Evolutionary conservation across 2,888 invertebrate species (phyloP).

Genomic region (Blastobasis adustella): DNA sequence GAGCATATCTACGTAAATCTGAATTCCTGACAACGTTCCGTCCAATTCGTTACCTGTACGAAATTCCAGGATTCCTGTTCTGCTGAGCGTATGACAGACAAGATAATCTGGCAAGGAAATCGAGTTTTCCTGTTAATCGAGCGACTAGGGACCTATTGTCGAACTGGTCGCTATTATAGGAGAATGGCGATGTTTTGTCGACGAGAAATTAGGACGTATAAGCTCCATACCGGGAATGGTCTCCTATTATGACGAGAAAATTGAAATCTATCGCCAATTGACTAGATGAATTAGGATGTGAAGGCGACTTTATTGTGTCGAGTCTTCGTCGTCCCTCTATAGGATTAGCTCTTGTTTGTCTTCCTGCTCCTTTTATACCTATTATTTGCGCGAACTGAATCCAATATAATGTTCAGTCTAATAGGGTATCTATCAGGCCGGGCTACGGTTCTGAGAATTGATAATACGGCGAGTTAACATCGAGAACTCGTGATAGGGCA

Average conservation of each 20-base stretch:
- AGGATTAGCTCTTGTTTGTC: too few species aligned
- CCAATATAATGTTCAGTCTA: too few species aligned
- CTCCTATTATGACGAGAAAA: neutral
- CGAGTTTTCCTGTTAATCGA: constrained; percentile 57
- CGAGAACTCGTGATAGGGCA: constrained; percentile 39
- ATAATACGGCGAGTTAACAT: constrained; percentile 23
- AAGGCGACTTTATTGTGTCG: too few species aligned
- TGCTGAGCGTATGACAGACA: constrained; percentile 47
- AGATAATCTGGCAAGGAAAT: constrained; percentile 60
- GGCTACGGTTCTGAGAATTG: too few species aligned
- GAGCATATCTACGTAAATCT: too few species aligned
- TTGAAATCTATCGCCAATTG: constrained; percentile 8
- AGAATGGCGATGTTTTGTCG: constrained; percentile 25
- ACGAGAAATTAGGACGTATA: constrained; percentile 12
- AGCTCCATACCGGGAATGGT: neutral
- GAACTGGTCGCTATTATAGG: constrained; percentile 19
- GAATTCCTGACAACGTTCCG: neutral
- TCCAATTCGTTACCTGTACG: constrained; percentile 24
- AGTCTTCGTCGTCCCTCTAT: too few species aligned
- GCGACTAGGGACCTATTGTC: constrained; percentile 40
- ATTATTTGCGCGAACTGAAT: too few species aligned
- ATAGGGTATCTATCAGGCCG: too few species aligned
- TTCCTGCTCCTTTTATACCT: too few species aligned
- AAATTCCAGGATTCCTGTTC: constrained; percentile 36
- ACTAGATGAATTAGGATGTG: too few species aligned